These are phyloP conservation scores for Eubasilissa regina DNA, from an alignment of 1,140 invertebrate genomes.

Conservation along the genomic window DNA sequence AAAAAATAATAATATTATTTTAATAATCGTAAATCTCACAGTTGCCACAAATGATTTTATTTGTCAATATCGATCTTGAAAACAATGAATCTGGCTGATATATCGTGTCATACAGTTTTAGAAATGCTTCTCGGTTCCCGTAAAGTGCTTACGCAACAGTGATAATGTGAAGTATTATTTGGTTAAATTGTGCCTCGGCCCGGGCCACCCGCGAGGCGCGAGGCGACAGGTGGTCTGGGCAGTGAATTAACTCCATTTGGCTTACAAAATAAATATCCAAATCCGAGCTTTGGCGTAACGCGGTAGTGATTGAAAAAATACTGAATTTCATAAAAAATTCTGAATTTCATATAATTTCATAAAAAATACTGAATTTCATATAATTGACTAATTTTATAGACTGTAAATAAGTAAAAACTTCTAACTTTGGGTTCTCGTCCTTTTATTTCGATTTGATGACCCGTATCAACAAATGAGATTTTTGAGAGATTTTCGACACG, in stretches of 20 bases:
- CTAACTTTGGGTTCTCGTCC: too few species aligned
- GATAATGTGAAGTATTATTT: constrained; percentile 20
- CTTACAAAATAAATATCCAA: constrained; percentile 27
- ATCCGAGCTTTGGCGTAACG: constrained; percentile 25
- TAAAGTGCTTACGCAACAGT: constrained; percentile 35
- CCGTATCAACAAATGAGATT: too few species aligned
- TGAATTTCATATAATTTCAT: not conserved
- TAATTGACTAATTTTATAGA: too few species aligned
- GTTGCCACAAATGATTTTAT: too few species aligned
- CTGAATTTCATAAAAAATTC: not conserved
- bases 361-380: not conserved
- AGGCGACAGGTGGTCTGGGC: not conserved
- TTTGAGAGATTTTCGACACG: too few species aligned
- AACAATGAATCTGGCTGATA: too few species aligned
- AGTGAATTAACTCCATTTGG: constrained; percentile 15
- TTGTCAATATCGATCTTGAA: too few species aligned
- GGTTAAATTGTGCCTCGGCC: not conserved
- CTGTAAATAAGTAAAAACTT: not conserved
- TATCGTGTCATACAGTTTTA: not conserved
- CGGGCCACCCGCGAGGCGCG: constrained; percentile 19
- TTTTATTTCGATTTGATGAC: too few species aligned
- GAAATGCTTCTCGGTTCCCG: not conserved
- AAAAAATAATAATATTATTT: too few species aligned
- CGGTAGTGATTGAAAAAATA: constrained; percentile 10
- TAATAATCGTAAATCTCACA: too few species aligned